Conservation (phyloP, 2,888 invertebrate genomes). For the Trissolcus brochymenae region DNA sequence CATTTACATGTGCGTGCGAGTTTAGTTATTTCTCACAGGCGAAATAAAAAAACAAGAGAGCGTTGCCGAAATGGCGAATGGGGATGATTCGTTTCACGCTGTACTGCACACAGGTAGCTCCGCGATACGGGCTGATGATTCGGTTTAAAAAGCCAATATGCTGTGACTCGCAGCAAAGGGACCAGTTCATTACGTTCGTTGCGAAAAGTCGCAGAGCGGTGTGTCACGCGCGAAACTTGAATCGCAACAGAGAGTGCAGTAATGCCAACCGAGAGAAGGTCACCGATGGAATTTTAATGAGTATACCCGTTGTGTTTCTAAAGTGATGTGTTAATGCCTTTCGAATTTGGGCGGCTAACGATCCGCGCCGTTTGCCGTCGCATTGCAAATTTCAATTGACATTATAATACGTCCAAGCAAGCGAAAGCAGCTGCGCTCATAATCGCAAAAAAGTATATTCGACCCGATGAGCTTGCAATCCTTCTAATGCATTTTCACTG, state of each 20-base stretch:
- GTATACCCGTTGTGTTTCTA: slow-evolving; percentile 65
- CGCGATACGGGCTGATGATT: slow-evolving; percentile 51
- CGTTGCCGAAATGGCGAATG: slow-evolving; percentile 34
- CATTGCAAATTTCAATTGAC: slow-evolving; percentile 38
- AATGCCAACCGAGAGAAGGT: slow-evolving; percentile 56
- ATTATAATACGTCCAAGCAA: slow-evolving; percentile 26
- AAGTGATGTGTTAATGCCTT: slow-evolving; percentile 70
- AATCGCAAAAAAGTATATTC: not conserved
- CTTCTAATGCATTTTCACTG: slow-evolving; percentile 23
- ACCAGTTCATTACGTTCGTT: slow-evolving; percentile 47
- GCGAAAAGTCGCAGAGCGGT: slow-evolving; percentile 37
- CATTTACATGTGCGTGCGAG: slow-evolving; percentile 56
- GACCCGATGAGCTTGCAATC: not conserved
- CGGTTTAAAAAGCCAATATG: slow-evolving; percentile 53
- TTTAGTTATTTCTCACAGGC: slow-evolving; percentile 51
- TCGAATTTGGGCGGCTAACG: slow-evolving; percentile 63
- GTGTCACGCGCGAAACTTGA: slow-evolving; percentile 55
- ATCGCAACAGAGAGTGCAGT: slow-evolving; percentile 54
- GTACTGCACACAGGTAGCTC: slow-evolving; percentile 46
- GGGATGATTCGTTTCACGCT: slow-evolving; percentile 55
- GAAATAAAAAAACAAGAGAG: slow-evolving; percentile 34
- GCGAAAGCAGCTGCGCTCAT: not conserved
- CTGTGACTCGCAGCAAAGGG: slow-evolving; percentile 49
- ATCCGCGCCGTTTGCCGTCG: slow-evolving; percentile 20
- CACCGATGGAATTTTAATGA: slow-evolving; percentile 73